Evolutionary conservation across 2,113 vertebrate genomes (phyloP).

Genomic region (Caranx melampygus): DNA sequence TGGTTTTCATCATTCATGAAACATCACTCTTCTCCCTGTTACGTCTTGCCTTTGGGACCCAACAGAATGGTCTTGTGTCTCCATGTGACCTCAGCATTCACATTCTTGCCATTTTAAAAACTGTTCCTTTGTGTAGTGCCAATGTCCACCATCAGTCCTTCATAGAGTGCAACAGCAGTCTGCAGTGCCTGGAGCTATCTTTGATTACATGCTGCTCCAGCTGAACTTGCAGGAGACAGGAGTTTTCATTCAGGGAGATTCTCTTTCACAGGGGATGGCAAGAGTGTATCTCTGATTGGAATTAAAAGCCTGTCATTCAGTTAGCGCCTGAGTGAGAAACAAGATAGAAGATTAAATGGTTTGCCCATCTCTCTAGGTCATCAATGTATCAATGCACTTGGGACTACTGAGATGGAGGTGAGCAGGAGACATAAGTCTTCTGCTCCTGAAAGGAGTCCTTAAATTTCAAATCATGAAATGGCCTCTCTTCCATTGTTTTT

Average conservation of each 20-base stretch:
- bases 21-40: constrained; percentile 11
- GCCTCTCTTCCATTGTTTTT: neutral
- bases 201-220: constrained; percentile 70
- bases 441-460: neutral
- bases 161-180: constrained; percentile 56
- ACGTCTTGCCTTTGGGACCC: constrained; percentile 36
- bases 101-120: constrained; percentile 75
- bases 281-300: constrained; percentile 39
- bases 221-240: constrained; percentile 75
- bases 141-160: constrained; percentile 65
- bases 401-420: neutral
- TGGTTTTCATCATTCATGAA: constrained; percentile 64
- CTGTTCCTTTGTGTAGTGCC: constrained; percentile 72
- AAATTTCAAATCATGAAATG: neutral
- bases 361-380: constrained; percentile 30
- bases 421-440: too few species aligned
- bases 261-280: constrained; percentile 41
- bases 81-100: constrained; percentile 68
- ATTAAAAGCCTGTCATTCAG: constrained; percentile 58
- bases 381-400: constrained; percentile 15
- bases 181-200: constrained; percentile 67
- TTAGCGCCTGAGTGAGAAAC: constrained; percentile 26
- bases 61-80: constrained; percentile 68
- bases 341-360: constrained; percentile 42
- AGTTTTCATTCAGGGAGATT: constrained; percentile 67